phyloP scores from a whole-genome alignment of 2,113 vertebrate species.

The Eulemur macaco region DNA sequence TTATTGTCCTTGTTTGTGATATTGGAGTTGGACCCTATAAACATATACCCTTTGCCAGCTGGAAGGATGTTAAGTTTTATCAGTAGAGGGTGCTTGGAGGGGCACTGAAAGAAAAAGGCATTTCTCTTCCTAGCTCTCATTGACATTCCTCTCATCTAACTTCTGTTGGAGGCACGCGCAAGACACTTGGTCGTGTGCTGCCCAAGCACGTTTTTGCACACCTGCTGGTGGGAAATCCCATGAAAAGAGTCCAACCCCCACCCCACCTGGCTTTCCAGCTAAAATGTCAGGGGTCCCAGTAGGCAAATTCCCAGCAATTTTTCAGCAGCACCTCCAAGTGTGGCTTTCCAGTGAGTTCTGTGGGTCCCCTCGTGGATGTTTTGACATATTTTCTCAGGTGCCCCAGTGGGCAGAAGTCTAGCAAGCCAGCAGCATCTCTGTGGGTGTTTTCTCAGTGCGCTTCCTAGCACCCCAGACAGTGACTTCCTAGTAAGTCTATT shows the following conservation, averaged over 20 bases:
- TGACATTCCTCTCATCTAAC: neutral
- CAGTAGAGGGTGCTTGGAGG: neutral
- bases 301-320: neutral
- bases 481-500: neutral
- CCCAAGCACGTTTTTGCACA: neutral
- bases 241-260: neutral
- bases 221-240: neutral
- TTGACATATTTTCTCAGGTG: neutral
- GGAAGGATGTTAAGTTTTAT: neutral
- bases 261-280: neutral
- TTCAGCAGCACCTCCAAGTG: neutral
- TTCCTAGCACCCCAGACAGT: neutral
- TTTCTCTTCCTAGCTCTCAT: neutral
- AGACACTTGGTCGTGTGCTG: neutral
- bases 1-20: neutral
- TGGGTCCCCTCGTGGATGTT: neutral
- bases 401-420: neutral
- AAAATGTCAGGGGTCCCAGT: neutral
- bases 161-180: neutral
- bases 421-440: neutral
- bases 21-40: neutral
- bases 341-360: neutral
- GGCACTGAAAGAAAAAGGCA: neutral
- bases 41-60: neutral
- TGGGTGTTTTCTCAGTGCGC: neutral